Base-by-base conservation (phyloP, 2,888 invertebrate genomes). In the Oxystoma pomonae region DNA sequence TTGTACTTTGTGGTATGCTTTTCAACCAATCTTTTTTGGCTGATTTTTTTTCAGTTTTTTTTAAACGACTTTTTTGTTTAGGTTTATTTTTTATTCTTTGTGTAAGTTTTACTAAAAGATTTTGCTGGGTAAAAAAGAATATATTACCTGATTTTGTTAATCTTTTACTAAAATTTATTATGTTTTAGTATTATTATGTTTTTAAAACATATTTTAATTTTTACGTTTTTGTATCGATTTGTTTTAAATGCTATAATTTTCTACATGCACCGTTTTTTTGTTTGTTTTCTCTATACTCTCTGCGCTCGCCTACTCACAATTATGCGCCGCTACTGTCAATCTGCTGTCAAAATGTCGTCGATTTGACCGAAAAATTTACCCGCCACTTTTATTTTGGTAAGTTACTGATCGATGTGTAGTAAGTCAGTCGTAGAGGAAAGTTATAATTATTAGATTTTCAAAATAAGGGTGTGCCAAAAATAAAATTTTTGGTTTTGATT, bases 231-330 rank as follows among this genome's bases (percentile, higher is more conserved):
- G 58, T 70, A 69, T 71, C 35, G 60, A 65, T 63, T 64, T 61
- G 60, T 72, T 70, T 69, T 67, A 64, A 68, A 74, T 68, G 73
- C 74, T 76, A 78, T 76, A 77, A 75, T 79, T 79, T 79, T 80
- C 80, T 81, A 80, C 74, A 80, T 77, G 80, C 81, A 80, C 80
- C 78, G 72, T 81, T 81, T 80, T 57, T 65, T 67, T 76, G 79
- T 80, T 78, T 79, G 73, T 78, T 78, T 80, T 80, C 80, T 81
- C 79, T 81, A 80, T 80, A 80, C 77, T 75, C 35, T 79, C 79
- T 80, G 70, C 80, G 79, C 77, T 79, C 79, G 78, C 78, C 78
- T 77, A 35, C 35, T 35, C 35, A 35, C 79, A 78, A n/a, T 77
- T 78, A 78, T 80, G 76, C 76, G 80, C 75, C 35, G 80, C 75